A percentile compares a stretch with the other conserved stretches of the same genome.
Conservation (phyloP, 2,888 invertebrate species). For the Shargacucullia verbasci region DNA sequence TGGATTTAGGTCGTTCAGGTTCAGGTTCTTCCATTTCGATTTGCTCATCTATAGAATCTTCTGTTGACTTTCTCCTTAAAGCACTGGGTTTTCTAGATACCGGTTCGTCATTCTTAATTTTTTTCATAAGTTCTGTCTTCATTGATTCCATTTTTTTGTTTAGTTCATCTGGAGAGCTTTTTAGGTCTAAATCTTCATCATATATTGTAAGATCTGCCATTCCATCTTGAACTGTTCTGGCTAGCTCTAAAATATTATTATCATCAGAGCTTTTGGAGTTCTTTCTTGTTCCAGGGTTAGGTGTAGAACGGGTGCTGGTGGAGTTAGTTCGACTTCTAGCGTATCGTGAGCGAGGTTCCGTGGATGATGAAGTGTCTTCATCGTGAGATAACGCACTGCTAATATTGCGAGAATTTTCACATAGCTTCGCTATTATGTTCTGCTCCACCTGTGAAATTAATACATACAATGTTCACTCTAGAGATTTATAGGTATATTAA, state of each 20-base stretch:
- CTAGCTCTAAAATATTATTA: conserved; percentile 83
- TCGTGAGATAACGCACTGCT: conserved; percentile 81
- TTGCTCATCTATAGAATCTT: conserved; percentile 80
- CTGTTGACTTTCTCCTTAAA: conserved; percentile 73
- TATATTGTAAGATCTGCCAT: conserved; percentile 84
- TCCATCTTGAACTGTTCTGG: conserved; percentile 88
- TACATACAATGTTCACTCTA: background rate
- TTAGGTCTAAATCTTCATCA: conserved; percentile 71
- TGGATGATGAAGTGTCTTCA: conserved; percentile 78
- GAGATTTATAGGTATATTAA: background rate
- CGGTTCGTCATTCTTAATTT: conserved; percentile 76
- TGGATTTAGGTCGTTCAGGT: conserved; percentile 77
- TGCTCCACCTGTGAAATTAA: conserved; percentile 73
- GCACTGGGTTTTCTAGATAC: conserved; percentile 73
- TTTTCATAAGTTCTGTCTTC: conserved; percentile 79
- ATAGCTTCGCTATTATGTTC: conserved; percentile 73
- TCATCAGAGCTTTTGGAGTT: conserved; percentile 79
- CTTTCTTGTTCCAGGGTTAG: conserved; percentile 71
- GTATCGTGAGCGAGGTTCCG: conserved; percentile 77
- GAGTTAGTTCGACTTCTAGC: conserved; percentile 73
- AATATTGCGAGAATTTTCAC: conserved; percentile 78
- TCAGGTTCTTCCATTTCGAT: conserved; percentile 67
- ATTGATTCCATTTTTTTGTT: conserved; percentile 79
- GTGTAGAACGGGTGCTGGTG: conserved; percentile 72
- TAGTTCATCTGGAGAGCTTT: conserved; percentile 70